These are phyloP conservation scores for Megaustenia siamemsis DNA, from an alignment of 2,888 invertebrate genomes.

Conservation along the genomic window DNA sequence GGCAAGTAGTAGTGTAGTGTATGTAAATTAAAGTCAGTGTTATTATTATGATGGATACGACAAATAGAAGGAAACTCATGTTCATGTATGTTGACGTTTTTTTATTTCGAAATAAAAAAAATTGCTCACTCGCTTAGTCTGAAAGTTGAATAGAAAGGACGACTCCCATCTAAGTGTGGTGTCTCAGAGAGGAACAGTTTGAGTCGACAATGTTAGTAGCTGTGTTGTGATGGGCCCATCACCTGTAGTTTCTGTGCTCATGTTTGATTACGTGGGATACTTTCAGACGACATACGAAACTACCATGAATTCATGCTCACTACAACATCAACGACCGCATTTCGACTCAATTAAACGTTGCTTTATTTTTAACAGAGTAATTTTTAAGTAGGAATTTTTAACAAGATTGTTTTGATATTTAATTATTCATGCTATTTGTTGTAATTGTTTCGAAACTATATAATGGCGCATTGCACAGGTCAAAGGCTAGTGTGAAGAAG, in stretches of 20 bases:
- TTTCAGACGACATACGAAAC: constrained; percentile 56
- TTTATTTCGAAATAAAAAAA: background rate
- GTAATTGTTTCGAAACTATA: constrained; percentile 1
- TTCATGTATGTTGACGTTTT: no score
- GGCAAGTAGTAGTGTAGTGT: no score
- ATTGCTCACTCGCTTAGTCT: background rate
- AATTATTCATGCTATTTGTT: background rate
- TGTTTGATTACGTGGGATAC: constrained; percentile 62
- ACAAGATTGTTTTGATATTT: background rate
- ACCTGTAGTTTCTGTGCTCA: constrained; percentile 28
- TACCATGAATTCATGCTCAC: background rate
- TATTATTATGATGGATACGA: no score
- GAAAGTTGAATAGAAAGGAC: background rate
- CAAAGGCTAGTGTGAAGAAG: background rate
- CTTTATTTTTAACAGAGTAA: no score
- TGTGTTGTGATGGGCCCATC: no score
- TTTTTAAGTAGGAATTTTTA: background rate
- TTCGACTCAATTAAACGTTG: no score
- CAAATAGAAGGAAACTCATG: no score
- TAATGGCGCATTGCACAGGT: background rate
- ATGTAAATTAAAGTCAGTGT: no score
- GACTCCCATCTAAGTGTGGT: background rate
- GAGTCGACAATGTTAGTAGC: no score
- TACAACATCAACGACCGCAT: no score
- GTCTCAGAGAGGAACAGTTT: background rate